A percentile compares a stretch with the other conserved stretches of the same genome.
These are phyloP conservation scores for Nymphalis polychloros DNA, from an alignment of 2,888 invertebrate genomes.

Conservation along the genomic window DNA sequence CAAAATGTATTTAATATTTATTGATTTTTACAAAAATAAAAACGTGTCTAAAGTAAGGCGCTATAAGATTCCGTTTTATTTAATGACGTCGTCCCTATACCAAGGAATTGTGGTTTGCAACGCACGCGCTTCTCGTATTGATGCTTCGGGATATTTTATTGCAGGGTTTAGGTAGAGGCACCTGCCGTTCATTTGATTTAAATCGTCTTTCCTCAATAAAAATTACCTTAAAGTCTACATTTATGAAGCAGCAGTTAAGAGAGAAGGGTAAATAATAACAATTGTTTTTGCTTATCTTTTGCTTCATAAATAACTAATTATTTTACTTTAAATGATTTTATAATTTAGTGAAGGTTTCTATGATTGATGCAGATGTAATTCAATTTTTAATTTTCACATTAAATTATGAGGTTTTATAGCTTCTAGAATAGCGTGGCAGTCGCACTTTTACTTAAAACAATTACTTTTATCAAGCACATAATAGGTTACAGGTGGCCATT, in stretches of 20 bases:
- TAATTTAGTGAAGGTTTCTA: too few species aligned
- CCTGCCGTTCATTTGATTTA: slow-evolving; percentile 37
- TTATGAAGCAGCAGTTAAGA: slow-evolving; percentile 11
- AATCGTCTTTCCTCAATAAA: slow-evolving; percentile 35
- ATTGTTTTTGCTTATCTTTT: background rate
- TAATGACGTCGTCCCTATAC: slow-evolving; percentile 35
- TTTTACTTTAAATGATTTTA: too few species aligned
- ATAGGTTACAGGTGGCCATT: too few species aligned
- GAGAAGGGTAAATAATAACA: slow-evolving; percentile 13
- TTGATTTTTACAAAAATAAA: slow-evolving; percentile 11
- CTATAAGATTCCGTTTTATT: slow-evolving; percentile 30
- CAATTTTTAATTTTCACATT: too few species aligned
- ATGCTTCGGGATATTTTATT: slow-evolving; percentile 46
- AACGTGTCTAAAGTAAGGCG: slow-evolving; percentile 7
- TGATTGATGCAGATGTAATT: too few species aligned
- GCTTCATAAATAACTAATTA: too few species aligned
- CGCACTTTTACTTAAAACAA: too few species aligned
- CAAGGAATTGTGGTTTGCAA: slow-evolving; percentile 61
- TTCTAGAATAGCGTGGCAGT: too few species aligned
- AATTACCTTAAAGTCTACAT: slow-evolving; percentile 21
- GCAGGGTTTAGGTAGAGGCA: slow-evolving; percentile 34
- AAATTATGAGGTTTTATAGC: too few species aligned
- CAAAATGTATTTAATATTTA: slow-evolving; percentile 35
- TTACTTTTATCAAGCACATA: too few species aligned
- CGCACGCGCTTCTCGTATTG: slow-evolving; percentile 60